Percentiles rank a stretch among this genome's conserved stretches.
These are phyloP conservation scores for Sarcophaga caerulescens DNA, from an alignment of 2,888 invertebrate genomes.

Conservation along the genomic window DNA sequence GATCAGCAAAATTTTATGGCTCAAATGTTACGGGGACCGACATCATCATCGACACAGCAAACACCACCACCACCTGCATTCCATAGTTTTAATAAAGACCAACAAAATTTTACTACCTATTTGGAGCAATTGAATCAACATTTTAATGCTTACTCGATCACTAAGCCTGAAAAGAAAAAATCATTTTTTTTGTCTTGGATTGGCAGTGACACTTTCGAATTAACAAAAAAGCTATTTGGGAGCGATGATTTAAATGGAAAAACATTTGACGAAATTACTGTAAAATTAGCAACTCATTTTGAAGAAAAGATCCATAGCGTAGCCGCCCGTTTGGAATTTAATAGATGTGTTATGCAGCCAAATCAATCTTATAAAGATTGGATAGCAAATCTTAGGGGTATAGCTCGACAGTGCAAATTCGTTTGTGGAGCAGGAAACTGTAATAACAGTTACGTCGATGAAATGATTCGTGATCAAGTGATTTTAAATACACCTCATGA, in stretches of 20 bases:
- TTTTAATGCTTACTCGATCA: slow-evolving; percentile 46
- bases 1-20: no score
- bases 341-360: not conserved
- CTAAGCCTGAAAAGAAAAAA: slow-evolving; percentile 21
- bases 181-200: slow-evolving; percentile 14
- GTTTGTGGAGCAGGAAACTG: not conserved
- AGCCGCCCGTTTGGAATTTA: slow-evolving; percentile 12
- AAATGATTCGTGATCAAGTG: slow-evolving; percentile 14
- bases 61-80: no score
- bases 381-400: not conserved
- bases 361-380: not conserved
- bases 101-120: slow-evolving; percentile 20
- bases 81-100: not conserved
- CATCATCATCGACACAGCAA: no score
- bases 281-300: not conserved
- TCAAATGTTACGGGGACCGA: no score
- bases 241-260: not conserved
- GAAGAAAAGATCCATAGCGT: not conserved
- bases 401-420: not conserved
- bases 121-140: slow-evolving; percentile 38
- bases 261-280: not conserved
- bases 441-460: not conserved
- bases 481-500: slow-evolving; percentile 6
- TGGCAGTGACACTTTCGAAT: slow-evolving; percentile 15
- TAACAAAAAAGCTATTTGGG: slow-evolving; percentile 45